Percentiles rank a stretch among this genome's conserved stretches.
Conservation (phyloP, 2,888 invertebrate species). For the Cataglyphis cursor region DNA sequence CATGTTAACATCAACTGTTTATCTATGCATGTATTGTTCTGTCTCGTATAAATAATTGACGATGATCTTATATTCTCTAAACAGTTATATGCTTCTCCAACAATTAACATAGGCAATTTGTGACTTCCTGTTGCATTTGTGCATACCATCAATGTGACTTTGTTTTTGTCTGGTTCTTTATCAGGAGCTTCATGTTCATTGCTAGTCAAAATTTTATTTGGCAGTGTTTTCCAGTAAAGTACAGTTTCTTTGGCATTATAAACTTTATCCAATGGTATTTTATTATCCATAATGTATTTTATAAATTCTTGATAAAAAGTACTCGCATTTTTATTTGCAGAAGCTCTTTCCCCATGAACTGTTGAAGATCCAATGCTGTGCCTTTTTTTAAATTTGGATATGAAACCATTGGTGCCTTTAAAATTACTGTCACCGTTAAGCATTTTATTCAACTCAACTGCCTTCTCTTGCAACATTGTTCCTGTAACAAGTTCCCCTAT, state of each 20-base stretch:
- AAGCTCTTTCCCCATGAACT: neutral
- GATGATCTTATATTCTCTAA: neutral
- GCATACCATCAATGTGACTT: neutral
- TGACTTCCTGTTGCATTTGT: neutral
- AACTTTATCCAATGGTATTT: neutral
- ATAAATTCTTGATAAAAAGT: neutral
- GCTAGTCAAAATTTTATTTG: neutral
- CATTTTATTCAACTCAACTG: neutral
- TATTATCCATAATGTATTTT: neutral
- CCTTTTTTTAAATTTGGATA: neutral
- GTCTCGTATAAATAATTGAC: neutral
- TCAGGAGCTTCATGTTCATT: neutral
- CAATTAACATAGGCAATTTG: neutral
- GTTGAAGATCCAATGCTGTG: neutral
- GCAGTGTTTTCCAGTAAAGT: neutral
- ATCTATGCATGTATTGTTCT: neutral
- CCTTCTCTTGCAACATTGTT: neutral
- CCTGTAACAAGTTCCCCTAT: neutral
- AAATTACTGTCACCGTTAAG: neutral
- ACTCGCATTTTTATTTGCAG: neutral
- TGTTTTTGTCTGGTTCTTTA: neutral
- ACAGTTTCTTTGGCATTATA: slow-evolving; percentile 5
- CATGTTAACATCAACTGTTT: neutral
- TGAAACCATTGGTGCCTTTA: neutral
- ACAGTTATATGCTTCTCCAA: neutral